Base-by-base conservation (phyloP, 2,888 invertebrate species). In the Caenorhabditis sulstoni region DNA sequence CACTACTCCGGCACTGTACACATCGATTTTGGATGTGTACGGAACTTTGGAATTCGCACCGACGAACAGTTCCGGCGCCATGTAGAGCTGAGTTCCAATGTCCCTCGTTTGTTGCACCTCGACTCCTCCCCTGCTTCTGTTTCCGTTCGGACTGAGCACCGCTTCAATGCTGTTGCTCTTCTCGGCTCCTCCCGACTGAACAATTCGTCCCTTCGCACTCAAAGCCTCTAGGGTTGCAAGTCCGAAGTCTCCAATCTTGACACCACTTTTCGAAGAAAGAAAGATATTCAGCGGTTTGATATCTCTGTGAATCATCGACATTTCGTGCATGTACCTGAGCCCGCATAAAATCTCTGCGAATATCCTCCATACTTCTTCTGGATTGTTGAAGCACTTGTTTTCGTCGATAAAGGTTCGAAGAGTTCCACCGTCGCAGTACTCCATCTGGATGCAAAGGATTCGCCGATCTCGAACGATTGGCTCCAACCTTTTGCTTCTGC, bases 231-330 rank as follows among this genome's bases (percentile, higher is more conserved):
- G 20, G 0, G 88, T 88, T 0, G 98, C 97, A 2, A 98, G 92
- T 14, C 98, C 98, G 91, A 98, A 98, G 91, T 98, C 98, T 12
- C 97, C 98, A 83, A 98, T 98, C 92, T 98, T 98, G 0, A 96
- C 96, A 90, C 96, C 95, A 91, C 97, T 96, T 75, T 91, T 88
- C 1, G 94, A 94, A 90, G 97, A 97, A 90, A 99, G 93, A 91
- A 98, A 97, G 89, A 98, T 96, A 90, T 98, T 98, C 0, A 94
- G 82, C 29, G 89, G 89, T 62, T 89, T 89, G 61, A 89, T 87
- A 47, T 89, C 89, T 3, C 89, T 50, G 71, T 89, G 89, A 41
- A 89, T 86, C 83, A 88, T 85, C 14, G 66, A 76, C 55, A 85
- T 82, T 9, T 77, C 59, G 66, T 90, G 90, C 22, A 90, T 86